These are phyloP conservation scores for Euura saliciscinereae DNA, from an alignment of 1,140 invertebrate species.

Conservation along the genomic window DNA sequence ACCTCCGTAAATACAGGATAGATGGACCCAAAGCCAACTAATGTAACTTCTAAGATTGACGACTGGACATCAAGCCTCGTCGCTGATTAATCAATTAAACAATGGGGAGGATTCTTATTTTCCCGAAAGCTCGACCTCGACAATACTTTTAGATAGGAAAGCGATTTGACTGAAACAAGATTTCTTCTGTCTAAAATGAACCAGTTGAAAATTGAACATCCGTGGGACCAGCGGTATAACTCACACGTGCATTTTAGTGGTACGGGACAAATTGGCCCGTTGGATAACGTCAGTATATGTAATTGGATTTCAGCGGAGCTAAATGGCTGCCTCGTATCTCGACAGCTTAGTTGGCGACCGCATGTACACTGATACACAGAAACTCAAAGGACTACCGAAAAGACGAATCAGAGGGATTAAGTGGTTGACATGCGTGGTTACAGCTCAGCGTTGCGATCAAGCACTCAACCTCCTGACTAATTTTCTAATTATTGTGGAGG, in stretches of 20 bases:
- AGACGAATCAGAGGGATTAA: not conserved
- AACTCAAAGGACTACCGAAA: not conserved
- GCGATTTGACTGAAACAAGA: no score
- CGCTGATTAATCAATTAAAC: constrained; percentile 3
- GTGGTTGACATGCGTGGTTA: no score
- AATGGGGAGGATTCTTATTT: not conserved
- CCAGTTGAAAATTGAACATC: not conserved
- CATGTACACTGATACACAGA: not conserved
- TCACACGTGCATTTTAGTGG: not conserved
- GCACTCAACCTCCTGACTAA: no score
- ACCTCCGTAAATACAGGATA: not conserved
- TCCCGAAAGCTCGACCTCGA: no score
- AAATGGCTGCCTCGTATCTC: not conserved
- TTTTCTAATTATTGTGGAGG: no score
- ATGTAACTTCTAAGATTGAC: not conserved
- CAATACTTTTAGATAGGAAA: no score
- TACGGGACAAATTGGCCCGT: not conserved
- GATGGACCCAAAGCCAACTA: not conserved
- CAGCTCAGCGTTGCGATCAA: no score
- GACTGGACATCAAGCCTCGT: not conserved
- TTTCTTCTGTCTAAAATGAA: not conserved
- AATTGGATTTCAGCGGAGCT: not conserved
- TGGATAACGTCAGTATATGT: not conserved
- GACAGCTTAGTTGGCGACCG: not conserved
- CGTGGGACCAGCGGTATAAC: not conserved